A percentile compares a stretch with the other conserved stretches of the same genome.
Conservation (phyloP, 2,113 vertebrate genomes). For the Podiceps cristatus region DNA sequence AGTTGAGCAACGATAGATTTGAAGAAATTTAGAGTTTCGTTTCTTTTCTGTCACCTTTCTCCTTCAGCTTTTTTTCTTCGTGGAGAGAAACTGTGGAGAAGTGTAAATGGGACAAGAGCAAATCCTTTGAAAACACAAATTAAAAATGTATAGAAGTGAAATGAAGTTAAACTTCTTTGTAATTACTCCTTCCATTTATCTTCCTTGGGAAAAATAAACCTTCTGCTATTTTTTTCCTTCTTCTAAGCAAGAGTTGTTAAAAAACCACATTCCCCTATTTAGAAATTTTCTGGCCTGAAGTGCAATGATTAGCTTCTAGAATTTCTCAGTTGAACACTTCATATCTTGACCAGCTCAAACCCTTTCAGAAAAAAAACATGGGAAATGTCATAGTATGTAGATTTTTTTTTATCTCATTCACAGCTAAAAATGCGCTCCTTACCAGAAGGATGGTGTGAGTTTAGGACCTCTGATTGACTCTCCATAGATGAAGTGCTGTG, state of each 20-base stretch:
- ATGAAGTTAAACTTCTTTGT: neutral
- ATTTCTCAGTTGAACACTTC: neutral
- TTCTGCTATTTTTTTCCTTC: neutral
- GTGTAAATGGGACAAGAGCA: neutral
- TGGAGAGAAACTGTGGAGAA: neutral
- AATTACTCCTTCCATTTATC: neutral
- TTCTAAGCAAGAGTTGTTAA: neutral
- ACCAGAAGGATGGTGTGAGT: neutral
- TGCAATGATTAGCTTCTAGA: neutral
- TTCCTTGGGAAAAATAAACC: neutral
- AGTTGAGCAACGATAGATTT: neutral
- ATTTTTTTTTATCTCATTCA: neutral
- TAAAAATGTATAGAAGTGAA: neutral
- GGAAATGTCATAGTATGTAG: neutral
- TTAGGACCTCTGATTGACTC: neutral
- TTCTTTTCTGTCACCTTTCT: neutral
- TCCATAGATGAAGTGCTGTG: rapidly evolving
- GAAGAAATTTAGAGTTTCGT: neutral
- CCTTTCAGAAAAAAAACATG: neutral
- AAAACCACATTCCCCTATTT: neutral
- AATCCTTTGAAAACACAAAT: neutral
- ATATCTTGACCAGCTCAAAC: neutral
- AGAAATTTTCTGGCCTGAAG: neutral
- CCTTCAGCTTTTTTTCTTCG: neutral
- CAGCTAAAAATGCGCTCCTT: neutral